Percentiles rank a stretch among this genome's conserved stretches.
Conservation (phyloP, 1,140 invertebrate species). For the Ceratina japonica region DNA sequence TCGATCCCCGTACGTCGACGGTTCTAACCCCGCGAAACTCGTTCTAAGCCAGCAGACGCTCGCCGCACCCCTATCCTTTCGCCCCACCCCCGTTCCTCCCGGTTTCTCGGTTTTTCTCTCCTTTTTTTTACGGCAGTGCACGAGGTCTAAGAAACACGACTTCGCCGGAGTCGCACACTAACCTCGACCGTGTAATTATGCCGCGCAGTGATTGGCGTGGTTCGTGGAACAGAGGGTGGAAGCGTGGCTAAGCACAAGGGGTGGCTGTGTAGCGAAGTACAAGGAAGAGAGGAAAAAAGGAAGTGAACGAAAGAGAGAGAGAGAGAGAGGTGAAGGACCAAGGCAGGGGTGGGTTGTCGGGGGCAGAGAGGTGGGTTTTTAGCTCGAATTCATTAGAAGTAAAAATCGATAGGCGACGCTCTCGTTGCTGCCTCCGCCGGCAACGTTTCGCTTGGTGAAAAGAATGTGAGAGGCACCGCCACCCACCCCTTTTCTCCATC, state of each 20-base stretch:
- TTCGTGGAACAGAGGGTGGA: slow-evolving; percentile 75
- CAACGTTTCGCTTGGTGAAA: slow-evolving; percentile 72
- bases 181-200: slow-evolving; percentile 77
- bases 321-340: background rate
- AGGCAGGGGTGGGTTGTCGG: slow-evolving; percentile 16
- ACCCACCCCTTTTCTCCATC: slow-evolving; percentile 33
- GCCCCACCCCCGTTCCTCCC: slow-evolving; percentile 9
- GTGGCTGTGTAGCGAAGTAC: slow-evolving; percentile 49
- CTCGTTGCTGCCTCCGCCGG: slow-evolving; percentile 66
- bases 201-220: slow-evolving; percentile 79
- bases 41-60: slow-evolving; percentile 28
- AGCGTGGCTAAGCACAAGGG: slow-evolving; percentile 62
- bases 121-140: slow-evolving; percentile 57
- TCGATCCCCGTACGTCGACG: slow-evolving; percentile 32
- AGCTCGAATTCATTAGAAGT: slow-evolving; percentile 79
- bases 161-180: slow-evolving; percentile 68
- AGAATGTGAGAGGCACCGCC: slow-evolving; percentile 71
- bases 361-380: slow-evolving; percentile 71
- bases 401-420: slow-evolving; percentile 78
- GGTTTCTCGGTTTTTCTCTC: slow-evolving; percentile 28
- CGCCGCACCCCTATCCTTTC: slow-evolving; percentile 2
- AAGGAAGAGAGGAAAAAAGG: slow-evolving; percentile 5
- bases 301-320: slow-evolving; percentile 27
- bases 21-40: slow-evolving; percentile 25
- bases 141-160: slow-evolving; percentile 71